These are phyloP conservation scores for Epistrophella euchroma DNA, from an alignment of 2,888 invertebrate species.

Conservation along the genomic window DNA sequence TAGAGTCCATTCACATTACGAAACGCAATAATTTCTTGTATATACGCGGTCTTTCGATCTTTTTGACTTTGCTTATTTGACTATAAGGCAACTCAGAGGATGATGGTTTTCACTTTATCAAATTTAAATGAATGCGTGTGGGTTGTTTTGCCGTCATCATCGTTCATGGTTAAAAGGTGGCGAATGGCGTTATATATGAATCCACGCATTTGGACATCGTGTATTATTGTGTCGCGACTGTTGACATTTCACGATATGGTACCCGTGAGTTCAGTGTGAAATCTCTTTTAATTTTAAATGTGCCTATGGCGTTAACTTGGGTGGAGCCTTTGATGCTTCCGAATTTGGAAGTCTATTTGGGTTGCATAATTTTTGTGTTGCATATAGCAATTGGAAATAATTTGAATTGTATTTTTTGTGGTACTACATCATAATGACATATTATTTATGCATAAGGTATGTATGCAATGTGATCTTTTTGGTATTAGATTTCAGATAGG, in stretches of 20 bases:
- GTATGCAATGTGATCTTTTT: not conserved
- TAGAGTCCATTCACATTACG: conserved; percentile 46
- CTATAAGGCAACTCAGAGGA: not conserved
- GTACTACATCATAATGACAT: not conserved
- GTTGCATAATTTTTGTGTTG: conserved; percentile 41
- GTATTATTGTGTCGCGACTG: conserved; percentile 38
- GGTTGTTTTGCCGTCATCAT: conserved; percentile 18
- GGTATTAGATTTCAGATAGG: conserved; percentile 15
- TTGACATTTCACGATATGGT: conserved; percentile 64
- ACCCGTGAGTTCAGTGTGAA: conserved; percentile 17
- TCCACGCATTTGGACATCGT: conserved; percentile 49
- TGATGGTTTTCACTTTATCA: conserved; percentile 59
- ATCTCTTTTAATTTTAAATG: conserved; percentile 24
- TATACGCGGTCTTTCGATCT: not conserved
- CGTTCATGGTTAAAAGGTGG: not conserved
- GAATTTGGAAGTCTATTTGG: conserved; percentile 47
- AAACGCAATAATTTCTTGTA: conserved; percentile 16
- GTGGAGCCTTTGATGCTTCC: conserved; percentile 58
- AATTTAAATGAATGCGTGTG: conserved; percentile 58
- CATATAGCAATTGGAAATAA: conserved; percentile 1
- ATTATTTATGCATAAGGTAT: not conserved
- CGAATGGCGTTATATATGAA: not conserved
- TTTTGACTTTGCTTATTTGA: not conserved
- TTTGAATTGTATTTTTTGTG: conserved; percentile 13
- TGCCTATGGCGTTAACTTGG: conserved; percentile 45